These are phyloP conservation scores for Gonocerus acuteangulatus DNA, from an alignment of 2,888 invertebrate species.

Conservation along the genomic window DNA sequence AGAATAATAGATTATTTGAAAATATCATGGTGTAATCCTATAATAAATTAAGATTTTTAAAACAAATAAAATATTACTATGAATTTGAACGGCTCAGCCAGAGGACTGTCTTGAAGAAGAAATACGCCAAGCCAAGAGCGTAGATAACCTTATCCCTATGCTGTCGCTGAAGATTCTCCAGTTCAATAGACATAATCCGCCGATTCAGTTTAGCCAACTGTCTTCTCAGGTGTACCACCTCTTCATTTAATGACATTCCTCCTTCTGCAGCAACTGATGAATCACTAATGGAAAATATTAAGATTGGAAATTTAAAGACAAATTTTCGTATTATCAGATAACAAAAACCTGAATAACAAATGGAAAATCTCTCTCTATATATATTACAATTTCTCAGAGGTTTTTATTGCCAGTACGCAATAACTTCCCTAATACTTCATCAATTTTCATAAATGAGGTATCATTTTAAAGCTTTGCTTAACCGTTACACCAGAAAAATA, in stretches of 20 bases:
- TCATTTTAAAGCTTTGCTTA: no score
- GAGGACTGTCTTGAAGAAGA: slow-evolving; percentile 74
- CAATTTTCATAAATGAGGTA: no score
- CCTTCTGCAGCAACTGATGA: slow-evolving; percentile 39
- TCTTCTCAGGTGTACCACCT: slow-evolving; percentile 70
- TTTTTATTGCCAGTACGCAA: no score
- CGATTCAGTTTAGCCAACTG: slow-evolving; percentile 82
- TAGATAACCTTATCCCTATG: slow-evolving; percentile 81
- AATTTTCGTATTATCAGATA: not conserved
- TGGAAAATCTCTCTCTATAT: no score
- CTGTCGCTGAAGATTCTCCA: slow-evolving; percentile 73
- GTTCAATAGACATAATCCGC: slow-evolving; percentile 76
- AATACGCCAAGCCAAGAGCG: slow-evolving; percentile 75
- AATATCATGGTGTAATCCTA: no score
- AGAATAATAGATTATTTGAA: no score
- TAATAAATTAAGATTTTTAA: no score
- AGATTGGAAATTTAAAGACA: not conserved
- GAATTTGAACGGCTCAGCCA: slow-evolving; percentile 53
- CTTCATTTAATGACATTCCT: slow-evolving; percentile 60
- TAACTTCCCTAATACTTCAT: no score
- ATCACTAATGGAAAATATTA: slow-evolving; percentile 14
- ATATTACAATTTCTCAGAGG: no score
- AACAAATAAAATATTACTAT: slow-evolving; percentile 8
- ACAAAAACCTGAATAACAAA: no score
- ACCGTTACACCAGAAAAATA: no score